Base-by-base conservation (phyloP, 2,888 invertebrate genomes). In the Cryptus armator region DNA sequence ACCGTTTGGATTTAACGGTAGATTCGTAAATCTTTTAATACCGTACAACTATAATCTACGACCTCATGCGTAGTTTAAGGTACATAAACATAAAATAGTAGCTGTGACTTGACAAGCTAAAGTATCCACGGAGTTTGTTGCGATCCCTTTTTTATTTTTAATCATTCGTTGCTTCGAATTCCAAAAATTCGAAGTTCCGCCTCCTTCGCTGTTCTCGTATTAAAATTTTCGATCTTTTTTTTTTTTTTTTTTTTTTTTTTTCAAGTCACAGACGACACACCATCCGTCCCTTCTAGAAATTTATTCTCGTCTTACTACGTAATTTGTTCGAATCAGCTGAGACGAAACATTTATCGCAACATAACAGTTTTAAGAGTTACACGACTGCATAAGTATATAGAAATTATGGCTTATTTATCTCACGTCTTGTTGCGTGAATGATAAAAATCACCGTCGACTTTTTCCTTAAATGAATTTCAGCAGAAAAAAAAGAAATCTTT, bases 61-160 rank as follows among this genome's bases (percentile, higher is more conserved):
- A 81, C 56, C 70, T 81, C 19, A 32, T 24, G 72, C 81, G 81
- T 81, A 84, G 77, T 84, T 81, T 81, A 81, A 84, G 81, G 84
- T 84, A 84, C 77, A 76, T 67, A 75, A 51, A 76, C 43, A 83
- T 79, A 70, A 79, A 48, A 64, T 66, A 75, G 67, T 81, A 81
- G 59, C 66, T 59, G 51, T 44, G 51, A 62, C 67, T 75, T 32
- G 70, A 83, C 16, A 48, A 46, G 29, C 51, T 53, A 16, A 48
- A 66, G 51, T 37, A 70, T 48, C 16, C 19, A 32, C 48, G 19
- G 19, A 51, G 19, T 14, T 24, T 71, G 62, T 62, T 29, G 62
- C 24, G 19, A 7, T 62, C 24, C 5, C 16, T 32, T 14, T 14
- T n/a, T 37, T 19, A 19, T 48, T 24, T 12, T 2, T 32, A 44